A percentile compares a stretch with the other conserved stretches of the same genome.
These are phyloP conservation scores for Serrognathus titanus DNA, from an alignment of 2,888 invertebrate species.

Conservation along the genomic window DNA sequence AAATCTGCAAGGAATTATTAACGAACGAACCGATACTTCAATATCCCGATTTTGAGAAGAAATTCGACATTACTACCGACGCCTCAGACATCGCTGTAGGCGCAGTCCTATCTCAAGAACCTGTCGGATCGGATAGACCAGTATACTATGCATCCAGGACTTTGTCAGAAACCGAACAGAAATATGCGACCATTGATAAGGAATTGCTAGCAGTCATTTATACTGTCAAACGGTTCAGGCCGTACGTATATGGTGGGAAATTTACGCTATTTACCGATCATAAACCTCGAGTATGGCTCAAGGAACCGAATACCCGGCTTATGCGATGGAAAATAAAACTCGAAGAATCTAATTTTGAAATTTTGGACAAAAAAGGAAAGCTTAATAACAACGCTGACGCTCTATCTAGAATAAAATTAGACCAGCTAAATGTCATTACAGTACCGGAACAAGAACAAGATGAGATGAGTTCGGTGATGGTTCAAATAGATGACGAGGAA, in stretches of 20 bases:
- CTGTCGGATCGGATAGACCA: slow-evolving; percentile 20
- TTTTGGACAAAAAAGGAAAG: slow-evolving; percentile 15
- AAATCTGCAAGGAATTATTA: slow-evolving; percentile 18
- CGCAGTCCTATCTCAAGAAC: slow-evolving; percentile 16
- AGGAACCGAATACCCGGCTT: neutral
- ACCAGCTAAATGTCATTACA: slow-evolving; percentile 1
- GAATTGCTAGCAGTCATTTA: slow-evolving; percentile 27
- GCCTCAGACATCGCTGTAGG: slow-evolving; percentile 17
- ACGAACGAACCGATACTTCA: slow-evolving; percentile 23
- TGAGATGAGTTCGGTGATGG: neutral
- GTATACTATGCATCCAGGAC: slow-evolving; percentile 22
- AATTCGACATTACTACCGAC: slow-evolving; percentile 28
- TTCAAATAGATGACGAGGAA: slow-evolving; percentile 4
- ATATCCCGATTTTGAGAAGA: slow-evolving; percentile 29
- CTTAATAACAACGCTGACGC: slow-evolving; percentile 15
- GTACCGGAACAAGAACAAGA: neutral
- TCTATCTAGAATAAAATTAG: slow-evolving; percentile 5
- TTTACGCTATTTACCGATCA: slow-evolving; percentile 20
- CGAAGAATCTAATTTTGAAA: slow-evolving; percentile 2
- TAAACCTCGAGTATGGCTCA: slow-evolving; percentile 21
- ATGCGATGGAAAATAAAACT: slow-evolving; percentile 3
- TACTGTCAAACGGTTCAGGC: slow-evolving; percentile 22
- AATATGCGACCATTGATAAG: slow-evolving; percentile 25
- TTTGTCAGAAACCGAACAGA: neutral
- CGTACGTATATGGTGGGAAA: slow-evolving; percentile 20